Evolutionary conservation across 2,888 invertebrate species (phyloP), one percentile per base, ranked within the genome.

Genomic region (Apodemia hepburni): DNA sequence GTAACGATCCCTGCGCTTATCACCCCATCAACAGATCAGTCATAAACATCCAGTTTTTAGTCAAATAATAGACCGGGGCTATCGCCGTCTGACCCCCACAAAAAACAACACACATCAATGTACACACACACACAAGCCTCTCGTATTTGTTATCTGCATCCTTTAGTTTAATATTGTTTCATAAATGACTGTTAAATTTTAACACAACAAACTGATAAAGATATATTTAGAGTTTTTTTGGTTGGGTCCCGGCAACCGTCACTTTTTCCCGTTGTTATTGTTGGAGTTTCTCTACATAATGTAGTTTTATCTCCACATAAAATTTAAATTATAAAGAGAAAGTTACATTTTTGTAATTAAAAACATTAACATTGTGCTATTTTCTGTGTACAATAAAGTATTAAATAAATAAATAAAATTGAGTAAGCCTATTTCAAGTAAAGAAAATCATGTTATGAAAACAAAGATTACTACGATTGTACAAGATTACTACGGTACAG

Each of bases 81-180:
- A 62, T 62, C 62, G 45, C 58, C 54, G 22, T n/a, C 45, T 62
- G 62, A 62, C 62, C 62, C 35, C 58, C 47, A 61, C 61, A 61
- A 61, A 61, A 61, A 61, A 61, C 45, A 61, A 47, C 33, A 54
- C 54, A 54, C 54, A 54, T 54, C 27, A 27, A 54, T 27, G 27
- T 54, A 29, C 54, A 54, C 54, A n/a, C 35, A 38, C 38, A 42
- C 45, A 17, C 17, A 7, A n/a, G 38, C 8, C 33, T n/a, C 18
- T 9, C 38, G 61, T 61, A 35, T 38, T 51, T 27, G 58, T 61
- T 61, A 61, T 61, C 61, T 58, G 58, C 61, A 58, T 61, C 61
- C 61, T 61, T 61, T 61, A 57, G 33, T 61, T 17, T 61, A 61
- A 58, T 61, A 61, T 45, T 27, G 61, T 61, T 54, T 51, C 57